These are phyloP conservation scores for Poeciliopsis presidionis DNA, from an alignment of 2,797 vertebrate species.

Conservation along the genomic window DNA sequence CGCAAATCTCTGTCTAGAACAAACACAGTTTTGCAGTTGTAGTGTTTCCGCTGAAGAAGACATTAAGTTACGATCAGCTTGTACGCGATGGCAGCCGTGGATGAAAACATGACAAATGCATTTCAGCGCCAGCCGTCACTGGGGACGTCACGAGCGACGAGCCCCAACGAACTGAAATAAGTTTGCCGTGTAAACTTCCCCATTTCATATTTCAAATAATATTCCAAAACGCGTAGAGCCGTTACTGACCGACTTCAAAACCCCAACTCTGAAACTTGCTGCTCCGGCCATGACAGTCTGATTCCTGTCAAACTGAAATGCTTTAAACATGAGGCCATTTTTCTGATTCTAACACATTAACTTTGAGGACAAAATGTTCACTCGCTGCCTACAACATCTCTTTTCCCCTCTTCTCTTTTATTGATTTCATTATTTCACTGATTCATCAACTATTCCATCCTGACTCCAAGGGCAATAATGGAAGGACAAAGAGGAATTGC, in stretches of 20 bases:
- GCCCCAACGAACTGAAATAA: too few species aligned
- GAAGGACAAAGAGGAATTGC: conserved; percentile 8
- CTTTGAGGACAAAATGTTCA: not conserved
- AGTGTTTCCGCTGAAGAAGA: too few species aligned
- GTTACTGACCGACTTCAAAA: not conserved
- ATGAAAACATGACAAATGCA: too few species aligned
- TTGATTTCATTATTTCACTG: conserved; percentile 9
- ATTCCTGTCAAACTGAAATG: not conserved
- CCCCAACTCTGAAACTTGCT: not conserved
- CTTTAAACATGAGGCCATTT: not conserved
- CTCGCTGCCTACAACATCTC: not conserved
- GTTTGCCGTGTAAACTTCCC: too few species aligned
- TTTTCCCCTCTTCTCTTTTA: not conserved
- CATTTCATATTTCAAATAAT: too few species aligned
- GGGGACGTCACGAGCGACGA: too few species aligned
- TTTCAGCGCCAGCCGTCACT: too few species aligned
- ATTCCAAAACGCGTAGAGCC: not conserved
- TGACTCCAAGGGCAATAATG: conserved; percentile 7
- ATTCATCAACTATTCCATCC: not conserved
- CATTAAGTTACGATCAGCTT: too few species aligned
- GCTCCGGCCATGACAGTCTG: not conserved
- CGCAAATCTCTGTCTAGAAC: too few species aligned
- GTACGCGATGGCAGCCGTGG: too few species aligned
- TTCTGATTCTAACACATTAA: not conserved
- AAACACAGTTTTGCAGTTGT: too few species aligned